Base-by-base conservation (phyloP, 2,888 invertebrate genomes). In the Hydriomena furcata region DNA sequence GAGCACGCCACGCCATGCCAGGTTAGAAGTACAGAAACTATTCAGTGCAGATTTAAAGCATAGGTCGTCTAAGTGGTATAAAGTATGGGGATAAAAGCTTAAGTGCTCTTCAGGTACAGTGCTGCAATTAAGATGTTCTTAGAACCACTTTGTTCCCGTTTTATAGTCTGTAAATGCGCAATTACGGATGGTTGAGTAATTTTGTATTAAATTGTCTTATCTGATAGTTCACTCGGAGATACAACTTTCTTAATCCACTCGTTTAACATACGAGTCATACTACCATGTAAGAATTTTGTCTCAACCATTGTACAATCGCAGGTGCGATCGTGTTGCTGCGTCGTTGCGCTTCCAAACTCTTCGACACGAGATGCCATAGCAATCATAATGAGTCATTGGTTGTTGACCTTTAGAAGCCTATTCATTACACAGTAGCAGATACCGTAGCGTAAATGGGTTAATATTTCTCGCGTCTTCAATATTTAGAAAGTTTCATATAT, bases 1-100 rank as follows among this genome's bases (percentile, higher is more conserved):
- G 64, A 73, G 75, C 79, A 79, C 77, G 79, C 52, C 72, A 75
- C 73, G 77, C 55, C 74, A 75, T 68, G 72, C 57, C 58, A 51
- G 59, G 52, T 59, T 49, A 20, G 52, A 60, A 41, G 52, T 34
- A 38, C 41, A 52, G 43, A 55, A 55, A 51, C 51, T 55, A 57
- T 58, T 46, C 53, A 48, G 17, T 17, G 41, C 52, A 51, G 59
- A 63, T 61, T 62, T 59, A 56, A 60, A 57, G 56, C 55, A 48
- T 52, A 59, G 50, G 34, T 42, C 48, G 44, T 23, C 55, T 54
- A 55, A 55, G 58, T 54, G 55, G 53, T 40, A 44, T 55, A 47
- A 58, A 54, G 47, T 55, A 55, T 53, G 55, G 40, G 60, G 54
- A 61, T 61, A 61, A 56, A 58, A 38, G 45, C 31, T 44, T 55